These are phyloP conservation scores for Atrina japonica DNA, from an alignment of 2,888 invertebrate species.

Conservation along the genomic window DNA sequence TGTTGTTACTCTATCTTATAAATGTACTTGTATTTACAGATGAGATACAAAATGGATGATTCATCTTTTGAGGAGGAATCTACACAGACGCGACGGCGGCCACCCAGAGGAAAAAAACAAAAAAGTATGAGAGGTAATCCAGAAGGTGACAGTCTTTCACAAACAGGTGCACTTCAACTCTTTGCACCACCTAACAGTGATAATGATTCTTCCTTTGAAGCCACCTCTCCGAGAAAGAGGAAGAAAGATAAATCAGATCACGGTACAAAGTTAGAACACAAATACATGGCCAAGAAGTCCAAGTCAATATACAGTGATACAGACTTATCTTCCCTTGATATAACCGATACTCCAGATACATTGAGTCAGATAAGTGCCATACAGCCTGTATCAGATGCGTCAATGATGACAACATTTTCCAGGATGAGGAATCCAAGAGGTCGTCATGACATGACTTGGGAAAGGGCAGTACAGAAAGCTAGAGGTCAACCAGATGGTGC, in stretches of 20 bases:
- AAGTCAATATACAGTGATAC: conserved; percentile 51
- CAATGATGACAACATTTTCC: conserved; percentile 60
- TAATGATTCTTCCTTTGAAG: conserved; percentile 46
- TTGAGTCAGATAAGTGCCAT: conserved; percentile 74
- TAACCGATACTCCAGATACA: conserved; percentile 67
- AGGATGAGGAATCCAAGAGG: conserved; percentile 46
- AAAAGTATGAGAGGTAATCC: conserved; percentile 62
- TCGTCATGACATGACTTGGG: conserved; percentile 67
- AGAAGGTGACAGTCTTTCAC: conserved; percentile 67
- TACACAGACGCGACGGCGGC: conserved; percentile 41
- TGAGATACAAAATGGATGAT: conserved; percentile 41
- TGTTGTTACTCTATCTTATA: no score
- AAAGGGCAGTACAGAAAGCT: conserved; percentile 71
- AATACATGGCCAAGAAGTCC: conserved; percentile 30
- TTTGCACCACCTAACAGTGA: conserved; percentile 50
- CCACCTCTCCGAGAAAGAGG: conserved; percentile 32
- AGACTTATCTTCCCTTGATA: conserved; percentile 55
- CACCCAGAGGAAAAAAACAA: conserved; percentile 47
- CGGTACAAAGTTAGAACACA: conserved; percentile 17
- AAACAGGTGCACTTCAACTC: conserved; percentile 54
- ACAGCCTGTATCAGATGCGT: conserved; percentile 62
- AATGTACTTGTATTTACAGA: conserved; percentile 27
- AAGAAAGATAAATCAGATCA: conserved; percentile 29
- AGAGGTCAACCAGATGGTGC: conserved; percentile 77
- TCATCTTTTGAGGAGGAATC: conserved; percentile 44